A percentile compares a stretch with the other conserved stretches of the same genome.
These are phyloP conservation scores for Palythoa grandis DNA, from an alignment of 92 coral and sea anemone species.

Conservation along the genomic window DNA sequence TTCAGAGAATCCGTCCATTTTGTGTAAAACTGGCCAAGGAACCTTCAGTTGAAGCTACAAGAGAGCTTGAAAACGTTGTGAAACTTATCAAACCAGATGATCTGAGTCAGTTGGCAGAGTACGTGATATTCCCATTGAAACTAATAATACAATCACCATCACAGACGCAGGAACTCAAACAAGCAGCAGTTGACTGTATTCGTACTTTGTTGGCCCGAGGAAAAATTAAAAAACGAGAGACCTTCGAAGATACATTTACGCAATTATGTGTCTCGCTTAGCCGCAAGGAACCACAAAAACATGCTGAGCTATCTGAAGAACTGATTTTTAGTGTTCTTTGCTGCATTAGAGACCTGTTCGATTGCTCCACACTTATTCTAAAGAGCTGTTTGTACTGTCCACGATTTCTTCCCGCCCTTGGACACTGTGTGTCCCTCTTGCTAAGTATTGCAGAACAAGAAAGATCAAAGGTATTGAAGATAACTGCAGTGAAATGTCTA, in stretches of 20 bases:
- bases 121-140: conserved; percentile 86
- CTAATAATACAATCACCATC: conserved; percentile 65
- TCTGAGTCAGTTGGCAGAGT: conserved; percentile 71
- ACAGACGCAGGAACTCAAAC: conserved; percentile 74
- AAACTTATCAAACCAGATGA: conserved; percentile 44
- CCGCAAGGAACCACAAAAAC: conserved; percentile 71
- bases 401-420: conserved; percentile 80
- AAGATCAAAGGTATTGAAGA: conserved; percentile 67
- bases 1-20: conserved; percentile 81
- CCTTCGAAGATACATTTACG: conserved; percentile 80
- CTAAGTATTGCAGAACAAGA: conserved; percentile 80
- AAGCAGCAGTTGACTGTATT: conserved; percentile 74
- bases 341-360: conserved; percentile 71
- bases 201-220: conserved; percentile 63
- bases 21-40: conserved; percentile 83
- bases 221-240: conserved; percentile 55
- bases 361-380: conserved; percentile 65
- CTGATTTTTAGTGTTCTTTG: conserved; percentile 64
- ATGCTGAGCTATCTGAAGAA: conserved; percentile 80
- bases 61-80: conserved; percentile 63
- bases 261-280: conserved; percentile 77
- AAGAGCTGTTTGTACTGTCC: conserved; percentile 73
- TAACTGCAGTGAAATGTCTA: conserved; percentile 77
- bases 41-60: conserved; percentile 67
- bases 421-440: conserved; percentile 79